phyloP scores from a whole-genome alignment of 92 coral and sea anemone genomes.

The Epizoanthus stellaris region DNA sequence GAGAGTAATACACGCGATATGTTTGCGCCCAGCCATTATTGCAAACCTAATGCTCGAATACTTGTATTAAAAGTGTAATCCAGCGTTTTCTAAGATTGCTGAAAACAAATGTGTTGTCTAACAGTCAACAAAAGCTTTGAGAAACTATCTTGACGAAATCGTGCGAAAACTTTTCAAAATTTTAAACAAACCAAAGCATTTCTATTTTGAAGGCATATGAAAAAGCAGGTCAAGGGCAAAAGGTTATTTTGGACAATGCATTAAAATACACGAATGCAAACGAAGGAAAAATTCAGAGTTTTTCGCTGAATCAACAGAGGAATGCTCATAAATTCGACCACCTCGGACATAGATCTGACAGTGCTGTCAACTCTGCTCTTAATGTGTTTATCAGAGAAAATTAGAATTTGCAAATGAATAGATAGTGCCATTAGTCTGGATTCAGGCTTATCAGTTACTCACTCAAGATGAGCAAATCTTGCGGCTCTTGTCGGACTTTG shows the following conservation, averaged over 20 bases:
- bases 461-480: conserved; percentile 37
- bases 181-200: neutral
- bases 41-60: conserved; percentile 47
- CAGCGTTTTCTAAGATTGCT: neutral
- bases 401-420: conserved; percentile 60
- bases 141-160: neutral
- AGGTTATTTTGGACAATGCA: neutral
- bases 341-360: conserved; percentile 68
- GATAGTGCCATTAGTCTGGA: conserved; percentile 27
- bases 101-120: conserved; percentile 40
- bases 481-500: conserved; percentile 14
- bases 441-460: conserved; percentile 29
- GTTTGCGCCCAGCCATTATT: conserved; percentile 56
- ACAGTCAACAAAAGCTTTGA: neutral
- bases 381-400: conserved; percentile 75
- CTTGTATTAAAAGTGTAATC: conserved; percentile 23
- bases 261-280: conserved; percentile 5
- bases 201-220: conserved; percentile 7
- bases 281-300: conserved; percentile 10
- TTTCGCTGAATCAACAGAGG: conserved; percentile 43
- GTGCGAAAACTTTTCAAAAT: conserved; percentile 4
- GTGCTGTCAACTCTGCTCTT: conserved; percentile 63
- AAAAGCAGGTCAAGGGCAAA: neutral
- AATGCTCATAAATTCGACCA: conserved; percentile 39
- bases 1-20: conserved; percentile 55